These are phyloP conservation scores for Hucho hucho DNA, from an alignment of 2,113 vertebrate species.

Conservation along the genomic window DNA sequence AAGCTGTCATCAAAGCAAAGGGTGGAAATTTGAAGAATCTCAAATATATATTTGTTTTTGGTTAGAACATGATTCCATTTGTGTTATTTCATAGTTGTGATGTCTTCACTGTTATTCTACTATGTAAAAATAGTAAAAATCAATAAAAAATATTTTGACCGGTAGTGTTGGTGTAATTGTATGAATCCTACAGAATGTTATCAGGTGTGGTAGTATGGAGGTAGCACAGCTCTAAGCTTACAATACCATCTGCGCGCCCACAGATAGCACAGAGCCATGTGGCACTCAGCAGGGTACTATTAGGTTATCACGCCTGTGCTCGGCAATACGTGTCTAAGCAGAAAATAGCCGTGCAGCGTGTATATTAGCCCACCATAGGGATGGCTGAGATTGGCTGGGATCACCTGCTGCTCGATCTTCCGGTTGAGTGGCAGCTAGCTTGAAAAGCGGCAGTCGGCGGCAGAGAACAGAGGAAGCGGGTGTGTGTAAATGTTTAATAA, in stretches of 20 bases:
- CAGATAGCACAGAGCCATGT: constrained; percentile 63
- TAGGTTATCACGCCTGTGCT: constrained; percentile 57
- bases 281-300: constrained; percentile 57
- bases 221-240: constrained; percentile 41
- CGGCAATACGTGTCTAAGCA: constrained; percentile 47
- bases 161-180: constrained; percentile 2
- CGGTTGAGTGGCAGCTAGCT: constrained; percentile 62
- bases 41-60: no score
- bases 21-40: no score
- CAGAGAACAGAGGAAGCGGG: constrained; percentile 42
- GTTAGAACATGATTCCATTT: no score
- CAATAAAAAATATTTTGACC: no score
- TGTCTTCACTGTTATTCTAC: no score
- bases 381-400: constrained; percentile 33
- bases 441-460: constrained; percentile 52
- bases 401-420: constrained; percentile 55
- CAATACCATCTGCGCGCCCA: constrained; percentile 63
- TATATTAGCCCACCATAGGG: constrained; percentile 55
- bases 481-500: constrained; percentile 59
- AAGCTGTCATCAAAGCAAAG: no score
- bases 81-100: no score
- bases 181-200: constrained; percentile 27
- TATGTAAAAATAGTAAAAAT: no score
- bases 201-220: constrained; percentile 44
- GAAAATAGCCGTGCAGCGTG: constrained; percentile 57